Evolutionary conservation across 2,113 vertebrate genomes (phyloP).

Genomic region (Poecilia latipinna): DNA sequence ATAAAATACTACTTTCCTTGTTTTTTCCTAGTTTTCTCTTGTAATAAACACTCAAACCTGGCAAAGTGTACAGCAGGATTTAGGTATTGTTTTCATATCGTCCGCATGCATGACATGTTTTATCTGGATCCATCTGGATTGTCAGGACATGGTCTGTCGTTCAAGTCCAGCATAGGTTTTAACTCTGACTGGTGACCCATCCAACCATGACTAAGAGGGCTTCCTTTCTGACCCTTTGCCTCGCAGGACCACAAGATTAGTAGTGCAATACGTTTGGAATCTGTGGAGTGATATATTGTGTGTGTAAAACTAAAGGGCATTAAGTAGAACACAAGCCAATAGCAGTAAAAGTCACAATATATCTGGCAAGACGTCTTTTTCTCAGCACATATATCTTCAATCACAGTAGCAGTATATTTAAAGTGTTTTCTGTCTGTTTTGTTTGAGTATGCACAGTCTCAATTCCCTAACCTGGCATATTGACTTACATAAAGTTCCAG

Average conservation of each 20-base stretch:
- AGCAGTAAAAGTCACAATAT: slow-evolving; percentile 71
- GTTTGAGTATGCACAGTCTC: slow-evolving; percentile 10
- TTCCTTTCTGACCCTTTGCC: slow-evolving; percentile 17
- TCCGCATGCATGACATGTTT: too few relatives aligned
- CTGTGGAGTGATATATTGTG: slow-evolving; percentile 70
- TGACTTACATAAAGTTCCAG: slow-evolving; percentile 37
- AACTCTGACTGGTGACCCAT: slow-evolving; percentile 21
- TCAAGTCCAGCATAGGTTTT: slow-evolving; percentile 19
- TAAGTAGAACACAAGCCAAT: slow-evolving; percentile 69
- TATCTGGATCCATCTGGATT: background rate
- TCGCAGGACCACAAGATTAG: slow-evolving; percentile 29
- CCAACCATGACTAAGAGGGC: slow-evolving; percentile 20
- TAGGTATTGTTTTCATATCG: too few relatives aligned
- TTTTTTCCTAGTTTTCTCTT: too few relatives aligned
- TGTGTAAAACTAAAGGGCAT: slow-evolving; percentile 71
- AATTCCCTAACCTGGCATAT: slow-evolving; percentile 30
- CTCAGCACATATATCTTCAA: slow-evolving; percentile 42
- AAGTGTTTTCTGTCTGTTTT: slow-evolving; percentile 2
- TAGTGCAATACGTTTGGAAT: slow-evolving; percentile 36
- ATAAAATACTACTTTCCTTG: too few relatives aligned
- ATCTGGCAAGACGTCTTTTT: slow-evolving; percentile 54
- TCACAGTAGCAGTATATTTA: slow-evolving; percentile 9
- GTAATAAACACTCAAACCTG: background rate
- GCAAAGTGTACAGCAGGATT: too few relatives aligned
- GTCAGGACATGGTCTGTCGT: background rate